Percentiles rank a stretch among this genome's conserved stretches.
Evolutionary conservation across 2,113 vertebrate species (phyloP).

Genomic region (Martes martes): DNA sequence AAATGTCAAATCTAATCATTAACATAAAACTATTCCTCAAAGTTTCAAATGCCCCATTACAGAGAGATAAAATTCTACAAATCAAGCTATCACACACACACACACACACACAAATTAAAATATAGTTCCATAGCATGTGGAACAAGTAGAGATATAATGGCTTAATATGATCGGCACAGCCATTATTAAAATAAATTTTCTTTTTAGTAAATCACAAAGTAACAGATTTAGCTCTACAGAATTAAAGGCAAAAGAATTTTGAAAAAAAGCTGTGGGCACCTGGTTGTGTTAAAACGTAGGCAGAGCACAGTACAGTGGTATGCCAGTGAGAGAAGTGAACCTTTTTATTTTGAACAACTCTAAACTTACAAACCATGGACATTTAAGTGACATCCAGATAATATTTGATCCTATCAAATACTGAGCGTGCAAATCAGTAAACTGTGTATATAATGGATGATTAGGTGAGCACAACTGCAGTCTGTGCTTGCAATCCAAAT

Average conservation of each 20-base stretch:
- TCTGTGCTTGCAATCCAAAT: background rate
- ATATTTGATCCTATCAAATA: conserved; percentile 28
- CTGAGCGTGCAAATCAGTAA: conserved; percentile 23
- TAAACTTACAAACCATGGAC: background rate
- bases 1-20: background rate
- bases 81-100: conserved; percentile 15
- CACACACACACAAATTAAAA: background rate
- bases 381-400: conserved; percentile 49
- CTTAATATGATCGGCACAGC: background rate
- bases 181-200: conserved; percentile 32
- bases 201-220: conserved; percentile 6
- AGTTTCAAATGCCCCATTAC: background rate
- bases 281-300: background rate
- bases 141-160: background rate
- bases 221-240: background rate
- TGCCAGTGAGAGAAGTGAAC: background rate
- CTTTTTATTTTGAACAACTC: conserved; percentile 38
- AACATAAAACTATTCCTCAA: conserved; percentile 20
- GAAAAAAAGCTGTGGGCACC: background rate
- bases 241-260: conserved; percentile 23
- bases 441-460: conserved; percentile 29
- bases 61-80: background rate
- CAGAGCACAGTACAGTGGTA: background rate
- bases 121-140: background rate
- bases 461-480: conserved; percentile 11